Percentiles rank a stretch among this genome's conserved stretches.
phyloP scores from a whole-genome alignment of 2,797 vertebrate species.

The Aphelocoma californica region DNA sequence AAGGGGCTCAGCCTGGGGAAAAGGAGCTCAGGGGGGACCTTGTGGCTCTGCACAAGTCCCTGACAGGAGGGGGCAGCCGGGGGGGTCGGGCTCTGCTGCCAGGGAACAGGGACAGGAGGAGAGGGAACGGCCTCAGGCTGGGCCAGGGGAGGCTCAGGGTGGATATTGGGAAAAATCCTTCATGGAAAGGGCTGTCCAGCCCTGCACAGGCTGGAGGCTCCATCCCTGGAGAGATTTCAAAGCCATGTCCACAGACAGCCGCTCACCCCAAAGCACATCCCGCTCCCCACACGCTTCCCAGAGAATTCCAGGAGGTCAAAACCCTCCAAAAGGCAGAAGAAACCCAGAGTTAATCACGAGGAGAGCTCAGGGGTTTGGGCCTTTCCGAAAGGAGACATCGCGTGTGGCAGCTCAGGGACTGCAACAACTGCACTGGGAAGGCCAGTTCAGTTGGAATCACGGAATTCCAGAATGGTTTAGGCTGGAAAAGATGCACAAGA shows the following conservation, averaged over 20 bases:
- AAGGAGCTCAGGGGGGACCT: not conserved
- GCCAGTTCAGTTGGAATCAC: not conserved
- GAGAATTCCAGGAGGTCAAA: not conserved
- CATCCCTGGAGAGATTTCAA: not conserved
- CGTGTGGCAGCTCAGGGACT: not conserved
- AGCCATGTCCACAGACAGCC: not conserved
- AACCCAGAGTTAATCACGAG: fast-evolving
- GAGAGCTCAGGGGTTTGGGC: not conserved
- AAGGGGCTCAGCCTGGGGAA: not conserved
- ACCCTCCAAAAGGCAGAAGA: not conserved
- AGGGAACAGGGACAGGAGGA: not conserved
- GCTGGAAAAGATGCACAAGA: not conserved
- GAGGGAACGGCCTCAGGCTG: not conserved
- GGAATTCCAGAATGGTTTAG: not conserved
- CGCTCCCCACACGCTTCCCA: fast-evolving
- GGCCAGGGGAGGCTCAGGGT: not conserved
- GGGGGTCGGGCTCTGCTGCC: not conserved
- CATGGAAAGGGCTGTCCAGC: not conserved
- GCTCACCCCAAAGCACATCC: not conserved
- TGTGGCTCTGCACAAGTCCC: too few species aligned
- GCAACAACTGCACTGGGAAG: fast-evolving
- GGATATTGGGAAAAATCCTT: not conserved
- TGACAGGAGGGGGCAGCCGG: not conserved
- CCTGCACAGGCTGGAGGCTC: not conserved
- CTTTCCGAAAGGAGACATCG: fast-evolving